These are phyloP conservation scores for Nannospalax galili DNA, from an alignment of 2,113 vertebrate species.

Conservation along the genomic window DNA sequence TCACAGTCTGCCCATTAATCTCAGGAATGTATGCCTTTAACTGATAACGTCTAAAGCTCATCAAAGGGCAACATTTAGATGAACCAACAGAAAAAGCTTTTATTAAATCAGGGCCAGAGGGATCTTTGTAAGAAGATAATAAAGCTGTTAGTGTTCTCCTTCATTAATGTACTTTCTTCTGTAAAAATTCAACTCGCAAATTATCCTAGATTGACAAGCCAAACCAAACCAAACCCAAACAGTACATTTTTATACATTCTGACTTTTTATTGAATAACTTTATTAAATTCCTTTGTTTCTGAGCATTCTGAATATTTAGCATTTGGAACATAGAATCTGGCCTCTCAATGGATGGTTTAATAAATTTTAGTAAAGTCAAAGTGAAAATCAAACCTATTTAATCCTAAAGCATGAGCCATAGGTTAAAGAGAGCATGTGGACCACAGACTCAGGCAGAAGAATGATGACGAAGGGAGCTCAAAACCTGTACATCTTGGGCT, in stretches of 20 bases:
- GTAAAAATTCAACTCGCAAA: background rate
- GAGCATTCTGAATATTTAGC: background rate
- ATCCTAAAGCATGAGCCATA: background rate
- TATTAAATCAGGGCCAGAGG: constrained; percentile 45
- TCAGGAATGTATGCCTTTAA: constrained; percentile 52
- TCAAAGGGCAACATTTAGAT: constrained; percentile 66
- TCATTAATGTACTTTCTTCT: constrained; percentile 17
- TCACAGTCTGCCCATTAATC: constrained; percentile 53
- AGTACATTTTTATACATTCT: background rate
- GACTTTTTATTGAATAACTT: background rate
- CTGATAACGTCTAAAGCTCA: constrained; percentile 46
- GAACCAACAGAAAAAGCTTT: constrained; percentile 54
- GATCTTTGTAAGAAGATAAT: constrained; percentile 41
- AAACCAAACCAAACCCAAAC: background rate
- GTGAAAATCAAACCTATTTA: background rate
- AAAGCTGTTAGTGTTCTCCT: constrained; percentile 41
- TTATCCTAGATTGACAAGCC: background rate
- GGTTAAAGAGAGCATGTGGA: background rate
- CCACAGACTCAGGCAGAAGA: background rate
- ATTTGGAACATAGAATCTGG: background rate
- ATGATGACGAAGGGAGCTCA: fast-evolving
- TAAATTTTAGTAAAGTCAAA: background rate
- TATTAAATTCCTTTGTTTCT: background rate
- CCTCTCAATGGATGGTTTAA: background rate
- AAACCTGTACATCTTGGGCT: background rate